A percentile compares a stretch with the other conserved stretches of the same genome.
Conservation (phyloP, 2,888 invertebrate genomes). For the Drosophila demipolita region DNA sequence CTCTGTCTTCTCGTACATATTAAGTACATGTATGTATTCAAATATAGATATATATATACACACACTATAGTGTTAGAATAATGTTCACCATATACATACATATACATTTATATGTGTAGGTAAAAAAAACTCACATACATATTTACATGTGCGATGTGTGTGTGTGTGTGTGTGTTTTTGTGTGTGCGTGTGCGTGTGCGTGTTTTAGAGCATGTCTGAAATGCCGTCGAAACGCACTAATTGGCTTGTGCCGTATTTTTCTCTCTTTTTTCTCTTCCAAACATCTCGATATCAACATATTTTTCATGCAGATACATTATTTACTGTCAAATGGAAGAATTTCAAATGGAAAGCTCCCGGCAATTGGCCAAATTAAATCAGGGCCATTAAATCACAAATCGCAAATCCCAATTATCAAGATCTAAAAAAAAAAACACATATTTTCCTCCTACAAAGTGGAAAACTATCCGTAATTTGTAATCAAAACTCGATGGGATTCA, state of each 20-base stretch:
- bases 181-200: conserved; percentile 51
- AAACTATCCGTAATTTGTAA: conserved; percentile 32
- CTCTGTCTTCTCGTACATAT: conserved; percentile 55
- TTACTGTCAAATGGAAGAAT: conserved; percentile 94
- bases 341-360: conserved; percentile 90
- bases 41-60: neutral
- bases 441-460: conserved; percentile 18
- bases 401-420: conserved; percentile 21
- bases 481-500: conserved; percentile 65
- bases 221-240: conserved; percentile 70
- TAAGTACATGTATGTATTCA: conserved; percentile 22
- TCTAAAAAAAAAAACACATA: conserved; percentile 31
- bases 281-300: conserved; percentile 38
- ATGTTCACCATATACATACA: neutral
- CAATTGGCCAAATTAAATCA: conserved; percentile 84
- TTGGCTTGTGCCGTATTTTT: conserved; percentile 65
- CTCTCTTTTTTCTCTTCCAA: conserved; percentile 62
- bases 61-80: conserved; percentile 5
- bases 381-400: conserved; percentile 78
- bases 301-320: conserved; percentile 89
- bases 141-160: conserved; percentile 3
- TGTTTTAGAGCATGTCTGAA: conserved; percentile 67
- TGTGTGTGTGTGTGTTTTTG: neutral
- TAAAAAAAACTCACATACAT: conserved; percentile 10
- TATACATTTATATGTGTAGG: conserved; percentile 8